Evolutionary conservation across 2,113 vertebrate species (phyloP).

Genomic region (Amphilophus citrinellus): DNA sequence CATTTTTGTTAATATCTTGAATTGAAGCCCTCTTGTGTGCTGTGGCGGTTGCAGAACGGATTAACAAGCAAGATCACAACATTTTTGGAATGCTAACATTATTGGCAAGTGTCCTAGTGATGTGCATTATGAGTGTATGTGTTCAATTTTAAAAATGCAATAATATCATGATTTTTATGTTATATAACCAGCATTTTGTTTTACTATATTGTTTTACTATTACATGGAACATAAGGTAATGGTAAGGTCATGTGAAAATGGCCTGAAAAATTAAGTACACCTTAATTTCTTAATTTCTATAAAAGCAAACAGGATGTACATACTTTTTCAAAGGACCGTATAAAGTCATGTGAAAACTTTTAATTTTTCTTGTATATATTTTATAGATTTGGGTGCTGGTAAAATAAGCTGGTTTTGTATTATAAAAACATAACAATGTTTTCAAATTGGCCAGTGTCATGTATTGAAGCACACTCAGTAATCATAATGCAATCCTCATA

Average conservation of each 20-base stretch:
- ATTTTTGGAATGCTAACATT: neutral
- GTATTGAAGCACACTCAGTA: too few relatives aligned
- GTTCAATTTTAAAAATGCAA: too few relatives aligned
- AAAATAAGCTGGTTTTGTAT: neutral
- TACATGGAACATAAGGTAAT: conserved; percentile 47
- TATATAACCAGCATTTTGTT: too few relatives aligned
- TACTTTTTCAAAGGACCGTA: neutral
- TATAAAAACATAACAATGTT: neutral
- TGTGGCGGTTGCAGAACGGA: neutral
- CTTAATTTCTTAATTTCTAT: too few relatives aligned
- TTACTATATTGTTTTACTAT: too few relatives aligned
- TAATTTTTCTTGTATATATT: neutral
- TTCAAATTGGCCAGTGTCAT: neutral
- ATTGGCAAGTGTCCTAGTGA: too few relatives aligned
- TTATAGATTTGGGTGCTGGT: neutral
- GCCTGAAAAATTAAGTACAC: neutral
- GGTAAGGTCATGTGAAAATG: conserved; percentile 13
- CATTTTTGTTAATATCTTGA: neutral
- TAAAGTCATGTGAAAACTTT: neutral
- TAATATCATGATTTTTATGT: too few relatives aligned
- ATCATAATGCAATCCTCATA: too few relatives aligned
- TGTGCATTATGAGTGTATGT: too few relatives aligned
- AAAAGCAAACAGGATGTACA: neutral
- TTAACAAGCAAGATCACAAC: neutral
- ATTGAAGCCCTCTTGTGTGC: neutral